phyloP scores from a whole-genome alignment of 2,888 invertebrate species.

The Drosophila monieri region DNA sequence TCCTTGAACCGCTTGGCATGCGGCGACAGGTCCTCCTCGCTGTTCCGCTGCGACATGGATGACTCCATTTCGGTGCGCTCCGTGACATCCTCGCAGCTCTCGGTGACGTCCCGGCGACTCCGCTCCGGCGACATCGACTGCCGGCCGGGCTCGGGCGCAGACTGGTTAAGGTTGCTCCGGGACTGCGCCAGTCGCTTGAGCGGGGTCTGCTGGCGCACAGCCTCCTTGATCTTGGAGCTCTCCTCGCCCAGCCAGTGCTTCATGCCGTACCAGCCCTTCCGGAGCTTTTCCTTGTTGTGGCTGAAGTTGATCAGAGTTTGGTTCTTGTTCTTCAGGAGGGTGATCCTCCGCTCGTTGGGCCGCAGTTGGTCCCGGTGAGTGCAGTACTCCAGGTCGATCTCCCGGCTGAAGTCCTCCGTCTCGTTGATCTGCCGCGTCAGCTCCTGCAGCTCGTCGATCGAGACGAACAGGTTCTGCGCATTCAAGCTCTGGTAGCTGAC shows the following conservation, averaged over 20 bases:
- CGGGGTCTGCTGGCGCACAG: slow-evolving; percentile 82
- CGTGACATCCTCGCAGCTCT: slow-evolving; percentile 72
- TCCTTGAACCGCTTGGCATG: slow-evolving; percentile 72
- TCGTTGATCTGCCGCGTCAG: slow-evolving; percentile 83
- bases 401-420: slow-evolving; percentile 82
- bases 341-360: slow-evolving; percentile 83
- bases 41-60: slow-evolving; percentile 64
- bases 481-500: slow-evolving; percentile 83
- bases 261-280: slow-evolving; percentile 83
- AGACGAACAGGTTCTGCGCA: slow-evolving; percentile 82
- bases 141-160: slow-evolving; percentile 35
- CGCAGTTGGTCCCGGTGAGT: slow-evolving; percentile 83
- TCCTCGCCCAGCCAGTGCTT: slow-evolving; percentile 84
- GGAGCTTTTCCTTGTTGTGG: slow-evolving; percentile 82
- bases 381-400: slow-evolving; percentile 83
- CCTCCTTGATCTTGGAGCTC: slow-evolving; percentile 81
- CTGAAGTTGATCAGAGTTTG: slow-evolving; percentile 80
- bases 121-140: slow-evolving; percentile 63
- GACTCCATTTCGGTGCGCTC: slow-evolving; percentile 67
- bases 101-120: slow-evolving; percentile 45
- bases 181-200: slow-evolving; percentile 81
- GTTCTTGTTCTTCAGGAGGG: slow-evolving; percentile 83
- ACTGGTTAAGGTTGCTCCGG: slow-evolving; percentile 69
- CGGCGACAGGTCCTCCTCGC: slow-evolving; percentile 76
- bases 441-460: slow-evolving; percentile 84